Evolutionary conservation across 2,888 invertebrate genomes (phyloP).

Genomic region (Diogma glabrata): DNA sequence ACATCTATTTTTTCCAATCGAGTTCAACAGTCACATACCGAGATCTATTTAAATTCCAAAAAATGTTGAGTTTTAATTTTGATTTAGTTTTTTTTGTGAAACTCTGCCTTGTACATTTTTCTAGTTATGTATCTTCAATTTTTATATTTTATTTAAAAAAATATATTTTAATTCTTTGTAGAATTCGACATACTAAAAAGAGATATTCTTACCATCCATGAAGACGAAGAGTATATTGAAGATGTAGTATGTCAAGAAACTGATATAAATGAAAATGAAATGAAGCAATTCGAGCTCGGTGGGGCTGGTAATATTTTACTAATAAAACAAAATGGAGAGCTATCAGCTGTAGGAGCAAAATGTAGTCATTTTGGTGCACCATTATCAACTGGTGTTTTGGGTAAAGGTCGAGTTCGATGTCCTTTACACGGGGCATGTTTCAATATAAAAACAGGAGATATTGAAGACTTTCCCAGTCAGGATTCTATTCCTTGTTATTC

Average conservation of each 20-base stretch:
- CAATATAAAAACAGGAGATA: conserved; percentile 79
- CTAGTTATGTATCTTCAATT: too few species aligned
- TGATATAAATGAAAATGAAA: conserved; percentile 67
- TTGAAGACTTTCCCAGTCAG: conserved; percentile 94
- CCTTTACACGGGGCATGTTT: conserved; percentile 98
- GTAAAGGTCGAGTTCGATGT: conserved; percentile 77
- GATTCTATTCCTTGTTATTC: conserved; percentile 85
- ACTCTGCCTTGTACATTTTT: too few species aligned
- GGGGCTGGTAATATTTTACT: conserved; percentile 68
- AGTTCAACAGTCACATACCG: too few species aligned
- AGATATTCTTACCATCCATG: too few species aligned
- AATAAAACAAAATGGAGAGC: conserved; percentile 71
- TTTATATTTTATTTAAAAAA: too few species aligned
- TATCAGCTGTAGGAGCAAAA: conserved; percentile 79
- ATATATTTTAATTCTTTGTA: too few species aligned
- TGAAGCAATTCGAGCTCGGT: conserved; percentile 63
- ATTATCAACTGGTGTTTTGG: conserved; percentile 67
- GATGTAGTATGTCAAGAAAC: conserved; percentile 57
- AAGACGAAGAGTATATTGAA: conserved; percentile 48
- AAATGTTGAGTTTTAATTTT: too few species aligned
- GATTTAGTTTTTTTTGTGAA: too few species aligned
- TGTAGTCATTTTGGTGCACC: conserved; percentile 94
- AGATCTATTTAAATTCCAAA: too few species aligned
- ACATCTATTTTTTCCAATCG: too few species aligned
- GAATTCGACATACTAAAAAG: too few species aligned